Conservation (phyloP, 2,113 vertebrate genomes). For the Tragulus kanchil region DNA sequence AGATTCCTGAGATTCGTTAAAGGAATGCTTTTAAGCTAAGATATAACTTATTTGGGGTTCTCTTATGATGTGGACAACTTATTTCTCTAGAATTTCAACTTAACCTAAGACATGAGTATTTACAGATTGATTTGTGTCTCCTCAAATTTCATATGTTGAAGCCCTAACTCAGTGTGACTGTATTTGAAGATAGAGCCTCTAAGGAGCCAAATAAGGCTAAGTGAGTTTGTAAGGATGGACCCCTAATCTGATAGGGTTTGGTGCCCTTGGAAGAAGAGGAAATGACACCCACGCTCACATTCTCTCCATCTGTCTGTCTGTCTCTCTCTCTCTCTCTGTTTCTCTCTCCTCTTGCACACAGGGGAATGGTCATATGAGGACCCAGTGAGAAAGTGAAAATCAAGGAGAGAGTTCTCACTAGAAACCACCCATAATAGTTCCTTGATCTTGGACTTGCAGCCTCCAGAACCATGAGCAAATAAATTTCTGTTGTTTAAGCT, state of each 20-base stretch:
- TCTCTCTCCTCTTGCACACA: not conserved
- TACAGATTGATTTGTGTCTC: not conserved
- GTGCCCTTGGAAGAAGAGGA: not conserved
- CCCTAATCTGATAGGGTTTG: not conserved
- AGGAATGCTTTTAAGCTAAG: not conserved
- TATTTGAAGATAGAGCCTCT: not conserved
- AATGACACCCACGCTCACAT: not conserved
- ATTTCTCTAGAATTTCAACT: conserved; percentile 10
- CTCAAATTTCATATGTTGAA: not conserved
- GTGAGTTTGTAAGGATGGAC: not conserved
- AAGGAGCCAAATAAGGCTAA: not conserved
- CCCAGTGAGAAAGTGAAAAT: not conserved
- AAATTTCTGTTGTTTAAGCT: not conserved
- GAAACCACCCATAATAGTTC: not conserved
- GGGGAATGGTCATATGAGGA: not conserved
- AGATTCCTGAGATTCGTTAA: not conserved
- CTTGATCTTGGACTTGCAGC: not conserved
- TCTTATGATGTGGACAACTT: not conserved
- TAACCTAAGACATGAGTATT: not conserved
- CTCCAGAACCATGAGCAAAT: not conserved
- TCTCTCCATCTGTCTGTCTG: no score
- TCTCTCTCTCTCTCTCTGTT: not conserved
- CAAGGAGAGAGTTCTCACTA: not conserved
- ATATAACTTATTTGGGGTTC: not conserved
- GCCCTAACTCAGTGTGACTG: not conserved